A percentile compares a stretch with the other conserved stretches of the same genome.
These are phyloP conservation scores for Heliconius erato DNA, from an alignment of 2,888 invertebrate genomes.

Conservation along the genomic window DNA sequence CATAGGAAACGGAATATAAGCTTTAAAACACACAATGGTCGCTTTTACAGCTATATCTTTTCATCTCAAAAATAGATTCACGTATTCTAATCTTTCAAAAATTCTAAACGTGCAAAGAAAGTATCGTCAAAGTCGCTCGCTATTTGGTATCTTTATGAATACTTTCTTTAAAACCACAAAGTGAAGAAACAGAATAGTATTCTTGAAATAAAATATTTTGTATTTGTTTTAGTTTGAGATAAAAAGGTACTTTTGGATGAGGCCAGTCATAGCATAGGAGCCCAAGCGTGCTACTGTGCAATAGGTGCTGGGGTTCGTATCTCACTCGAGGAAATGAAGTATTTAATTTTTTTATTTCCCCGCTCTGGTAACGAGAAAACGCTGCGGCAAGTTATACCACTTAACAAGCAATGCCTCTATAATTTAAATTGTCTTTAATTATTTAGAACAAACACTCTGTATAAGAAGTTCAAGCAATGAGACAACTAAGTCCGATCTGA, in stretches of 20 bases:
- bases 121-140: slow-evolving; percentile 6
- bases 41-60: background rate
- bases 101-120: background rate
- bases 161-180: slow-evolving; percentile 16
- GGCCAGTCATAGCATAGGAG: no score
- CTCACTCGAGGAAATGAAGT: no score
- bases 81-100: background rate
- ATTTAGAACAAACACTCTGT: slow-evolving; percentile 9
- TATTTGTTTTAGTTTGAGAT: background rate
- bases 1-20: background rate
- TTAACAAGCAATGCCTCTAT: no score
- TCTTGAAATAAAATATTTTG: background rate
- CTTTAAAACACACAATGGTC: background rate
- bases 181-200: slow-evolving; percentile 8
- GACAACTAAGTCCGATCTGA: slow-evolving; percentile 31
- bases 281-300: no score
- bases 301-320: no score
- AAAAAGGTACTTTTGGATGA: no score
- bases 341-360: no score
- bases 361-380: no score
- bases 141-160: slow-evolving; percentile 10
- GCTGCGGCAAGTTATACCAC: no score
- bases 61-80: background rate
- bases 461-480: slow-evolving; percentile 25
- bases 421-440: background rate